Percentiles rank a stretch among this genome's conserved stretches.
Evolutionary conservation across 2,113 vertebrate genomes (phyloP).

Genomic region (Toxostoma redivivum): DNA sequence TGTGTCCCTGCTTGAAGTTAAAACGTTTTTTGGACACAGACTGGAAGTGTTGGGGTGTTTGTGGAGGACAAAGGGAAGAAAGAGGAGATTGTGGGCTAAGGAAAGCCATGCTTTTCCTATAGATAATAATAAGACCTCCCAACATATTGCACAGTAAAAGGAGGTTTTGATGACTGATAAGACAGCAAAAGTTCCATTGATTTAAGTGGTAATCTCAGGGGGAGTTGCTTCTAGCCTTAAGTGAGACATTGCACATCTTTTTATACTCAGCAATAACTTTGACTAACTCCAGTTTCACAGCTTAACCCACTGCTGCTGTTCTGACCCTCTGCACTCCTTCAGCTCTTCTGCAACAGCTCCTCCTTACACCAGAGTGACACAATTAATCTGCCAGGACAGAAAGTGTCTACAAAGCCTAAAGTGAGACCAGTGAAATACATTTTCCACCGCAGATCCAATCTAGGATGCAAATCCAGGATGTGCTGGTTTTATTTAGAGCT

Average conservation of each 20-base stretch:
- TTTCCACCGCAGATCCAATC: not conserved
- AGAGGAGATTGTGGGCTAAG: not conserved
- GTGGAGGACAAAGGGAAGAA: not conserved
- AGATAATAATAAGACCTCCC: not conserved
- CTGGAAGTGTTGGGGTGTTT: not conserved
- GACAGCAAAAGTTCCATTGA: not conserved
- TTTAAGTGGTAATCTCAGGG: not conserved
- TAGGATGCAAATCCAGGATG: not conserved
- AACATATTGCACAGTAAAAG: not conserved
- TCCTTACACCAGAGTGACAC: not conserved
- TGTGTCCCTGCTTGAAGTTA: not conserved
- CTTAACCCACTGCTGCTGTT: not conserved
- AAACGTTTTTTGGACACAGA: not conserved
- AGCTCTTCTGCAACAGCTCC: not conserved
- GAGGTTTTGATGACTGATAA: not conserved
- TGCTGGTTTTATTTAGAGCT: not conserved
- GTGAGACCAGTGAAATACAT: not conserved
- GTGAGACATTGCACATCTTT: not conserved
- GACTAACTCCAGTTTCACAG: not conserved
- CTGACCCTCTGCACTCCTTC: not conserved
- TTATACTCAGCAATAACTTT: not conserved
- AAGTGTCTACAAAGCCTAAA: not conserved
- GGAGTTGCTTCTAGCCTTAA: not conserved
- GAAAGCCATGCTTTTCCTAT: not conserved
- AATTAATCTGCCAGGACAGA: not conserved